Evolutionary conservation across 2,888 invertebrate genomes (phyloP).

Genomic region (Microplitis manilae): DNA sequence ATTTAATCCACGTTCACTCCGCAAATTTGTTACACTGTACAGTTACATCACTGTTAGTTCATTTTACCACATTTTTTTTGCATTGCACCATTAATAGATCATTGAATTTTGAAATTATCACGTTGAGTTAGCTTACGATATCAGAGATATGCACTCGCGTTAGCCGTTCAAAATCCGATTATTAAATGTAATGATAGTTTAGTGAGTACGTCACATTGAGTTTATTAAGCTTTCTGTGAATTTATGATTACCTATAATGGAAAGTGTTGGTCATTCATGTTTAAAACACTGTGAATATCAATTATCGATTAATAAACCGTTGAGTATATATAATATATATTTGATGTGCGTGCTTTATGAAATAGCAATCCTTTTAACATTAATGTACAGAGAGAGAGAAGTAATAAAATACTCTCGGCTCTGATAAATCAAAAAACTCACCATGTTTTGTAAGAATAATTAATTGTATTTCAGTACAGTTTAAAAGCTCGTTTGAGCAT

Average conservation of each 20-base stretch:
- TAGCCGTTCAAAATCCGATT: slow-evolving; percentile 38
- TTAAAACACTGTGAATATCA: background rate
- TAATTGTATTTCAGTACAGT: slow-evolving; percentile 37
- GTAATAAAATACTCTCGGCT: background rate
- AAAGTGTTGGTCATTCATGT: slow-evolving; percentile 35
- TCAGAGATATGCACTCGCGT: slow-evolving; percentile 36
- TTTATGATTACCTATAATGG: slow-evolving; percentile 49
- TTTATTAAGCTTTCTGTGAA: slow-evolving; percentile 42
- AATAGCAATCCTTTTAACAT: background rate
- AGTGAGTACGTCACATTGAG: slow-evolving; percentile 27
- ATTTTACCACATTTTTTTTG: background rate
- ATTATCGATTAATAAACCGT: slow-evolving; percentile 10
- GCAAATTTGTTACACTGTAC: no score
- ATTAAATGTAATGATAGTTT: slow-evolving; percentile 37
- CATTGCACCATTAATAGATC: slow-evolving; percentile 20
- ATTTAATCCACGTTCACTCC: no score
- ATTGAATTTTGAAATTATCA: slow-evolving; percentile 35
- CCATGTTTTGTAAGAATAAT: slow-evolving; percentile 44
- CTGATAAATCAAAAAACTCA: slow-evolving; percentile 6
- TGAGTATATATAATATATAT: background rate
- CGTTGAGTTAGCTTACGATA: slow-evolving; percentile 29
- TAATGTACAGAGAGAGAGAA: background rate
- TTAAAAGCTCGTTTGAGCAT: slow-evolving; percentile 52
- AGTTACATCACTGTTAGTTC: no score
- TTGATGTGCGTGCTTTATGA: background rate